Percentiles rank a stretch among this genome's conserved stretches.
Conservation (phyloP, 2,888 invertebrate genomes). For the Timandra comae region DNA sequence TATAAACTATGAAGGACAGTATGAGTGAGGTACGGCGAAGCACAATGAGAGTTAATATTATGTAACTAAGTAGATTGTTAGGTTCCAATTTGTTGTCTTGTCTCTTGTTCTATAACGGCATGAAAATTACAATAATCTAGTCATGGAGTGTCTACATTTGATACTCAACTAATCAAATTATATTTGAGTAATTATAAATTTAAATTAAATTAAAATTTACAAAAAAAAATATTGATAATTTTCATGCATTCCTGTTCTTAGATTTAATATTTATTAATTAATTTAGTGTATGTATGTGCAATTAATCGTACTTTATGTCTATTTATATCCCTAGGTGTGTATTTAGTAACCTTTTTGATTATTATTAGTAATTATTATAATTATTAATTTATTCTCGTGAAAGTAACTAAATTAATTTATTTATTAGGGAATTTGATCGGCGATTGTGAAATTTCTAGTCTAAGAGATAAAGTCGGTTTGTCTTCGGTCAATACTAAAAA, state of each 20-base stretch:
- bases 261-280: constrained; percentile 43
- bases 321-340: constrained; percentile 51
- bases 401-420: constrained; percentile 59
- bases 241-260: constrained; percentile 55
- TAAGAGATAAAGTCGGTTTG: constrained; percentile 11
- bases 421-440: constrained; percentile 60
- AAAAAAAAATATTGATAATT: constrained; percentile 40
- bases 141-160: constrained; percentile 39
- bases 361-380: constrained; percentile 20
- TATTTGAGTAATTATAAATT: constrained; percentile 31
- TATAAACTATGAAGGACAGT: constrained; percentile 9
- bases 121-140: constrained; percentile 52
- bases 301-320: constrained; percentile 64
- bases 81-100: constrained; percentile 69
- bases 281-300: constrained; percentile 70
- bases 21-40: constrained; percentile 33
- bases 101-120: constrained; percentile 54
- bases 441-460: constrained; percentile 24
- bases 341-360: constrained; percentile 55
- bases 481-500: constrained; percentile 1
- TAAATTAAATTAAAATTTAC: constrained; percentile 42
- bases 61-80: constrained; percentile 49
- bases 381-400: constrained; percentile 21
- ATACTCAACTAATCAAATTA: constrained; percentile 12
- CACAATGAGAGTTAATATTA: constrained; percentile 60